Evolutionary conservation across 1,140 invertebrate species (phyloP).

Genomic region (Helicoverpa zea): DNA sequence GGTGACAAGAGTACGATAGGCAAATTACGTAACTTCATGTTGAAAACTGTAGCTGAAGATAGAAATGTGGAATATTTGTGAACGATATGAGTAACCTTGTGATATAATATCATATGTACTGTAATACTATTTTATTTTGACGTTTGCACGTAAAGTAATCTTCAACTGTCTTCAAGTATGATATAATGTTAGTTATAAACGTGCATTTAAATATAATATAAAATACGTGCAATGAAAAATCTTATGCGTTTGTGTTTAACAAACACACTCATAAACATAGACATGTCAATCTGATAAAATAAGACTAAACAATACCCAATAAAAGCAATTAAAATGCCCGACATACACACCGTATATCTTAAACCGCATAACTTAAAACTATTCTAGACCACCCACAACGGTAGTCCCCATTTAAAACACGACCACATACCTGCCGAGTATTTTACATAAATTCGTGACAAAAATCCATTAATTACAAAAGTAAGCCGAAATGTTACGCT

Average conservation of each 20-base stretch:
- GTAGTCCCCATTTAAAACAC: background rate
- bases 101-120: too few relatives aligned
- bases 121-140: too few relatives aligned
- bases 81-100: background rate
- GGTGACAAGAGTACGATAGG: background rate
- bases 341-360: background rate
- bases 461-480: constrained; percentile 35
- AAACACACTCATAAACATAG: too few relatives aligned
- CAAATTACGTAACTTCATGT: constrained; percentile 11
- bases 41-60: background rate
- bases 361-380: background rate
- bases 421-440: background rate
- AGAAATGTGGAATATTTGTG: constrained; percentile 2
- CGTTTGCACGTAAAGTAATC: too few relatives aligned
- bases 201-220: too few relatives aligned
- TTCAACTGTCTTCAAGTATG: too few relatives aligned
- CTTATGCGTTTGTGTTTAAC: too few relatives aligned
- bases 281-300: too few relatives aligned
- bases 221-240: too few relatives aligned
- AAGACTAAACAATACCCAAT: too few relatives aligned
- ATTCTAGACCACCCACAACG: background rate
- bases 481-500: constrained; percentile 17
- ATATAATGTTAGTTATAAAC: too few relatives aligned
- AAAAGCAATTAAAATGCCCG: background rate
- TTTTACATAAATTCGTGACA: constrained; percentile 45